Evolutionary conservation across 2,797 vertebrate species (phyloP).

Genomic region (Meriones psammophilus): DNA sequence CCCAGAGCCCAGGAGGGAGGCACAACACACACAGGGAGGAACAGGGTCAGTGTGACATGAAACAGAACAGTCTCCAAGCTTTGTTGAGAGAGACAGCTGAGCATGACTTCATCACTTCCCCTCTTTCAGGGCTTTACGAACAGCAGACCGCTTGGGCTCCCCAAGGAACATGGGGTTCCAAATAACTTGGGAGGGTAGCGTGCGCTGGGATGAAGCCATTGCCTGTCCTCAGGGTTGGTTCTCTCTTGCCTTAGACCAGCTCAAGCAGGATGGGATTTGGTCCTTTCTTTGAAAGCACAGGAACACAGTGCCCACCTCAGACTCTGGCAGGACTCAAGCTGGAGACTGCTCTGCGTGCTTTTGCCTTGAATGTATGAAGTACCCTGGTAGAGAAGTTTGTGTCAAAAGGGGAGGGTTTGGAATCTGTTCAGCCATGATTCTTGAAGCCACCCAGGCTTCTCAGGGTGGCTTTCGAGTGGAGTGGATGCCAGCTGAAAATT

Average conservation of each 20-base stretch:
- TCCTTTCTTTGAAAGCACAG: background rate
- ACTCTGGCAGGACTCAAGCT: constrained; percentile 37
- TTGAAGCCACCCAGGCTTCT: background rate
- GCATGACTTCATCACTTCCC: background rate
- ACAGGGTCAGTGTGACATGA: background rate
- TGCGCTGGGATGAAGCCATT: background rate
- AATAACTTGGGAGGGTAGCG: background rate
- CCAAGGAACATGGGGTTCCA: background rate
- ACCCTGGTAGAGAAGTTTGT: constrained; percentile 61
- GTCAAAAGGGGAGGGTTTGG: background rate
- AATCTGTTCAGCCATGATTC: background rate
- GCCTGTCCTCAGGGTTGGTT: constrained; percentile 38
- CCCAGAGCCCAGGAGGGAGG: background rate
- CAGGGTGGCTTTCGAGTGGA: background rate
- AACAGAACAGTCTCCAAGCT: background rate
- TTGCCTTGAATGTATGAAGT: constrained; percentile 75
- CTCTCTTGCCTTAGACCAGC: constrained; percentile 11
- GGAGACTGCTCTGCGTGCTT: constrained; percentile 71
- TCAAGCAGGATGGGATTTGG: constrained; percentile 49
- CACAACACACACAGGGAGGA: background rate
- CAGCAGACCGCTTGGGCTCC: background rate
- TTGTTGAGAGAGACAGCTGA: constrained; percentile 1
- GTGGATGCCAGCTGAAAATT: background rate
- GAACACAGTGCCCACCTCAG: background rate
- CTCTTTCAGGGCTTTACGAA: constrained; percentile 33